Evolutionary conservation across 2,888 invertebrate species (phyloP).

Genomic region (Cerastoderma edule): DNA sequence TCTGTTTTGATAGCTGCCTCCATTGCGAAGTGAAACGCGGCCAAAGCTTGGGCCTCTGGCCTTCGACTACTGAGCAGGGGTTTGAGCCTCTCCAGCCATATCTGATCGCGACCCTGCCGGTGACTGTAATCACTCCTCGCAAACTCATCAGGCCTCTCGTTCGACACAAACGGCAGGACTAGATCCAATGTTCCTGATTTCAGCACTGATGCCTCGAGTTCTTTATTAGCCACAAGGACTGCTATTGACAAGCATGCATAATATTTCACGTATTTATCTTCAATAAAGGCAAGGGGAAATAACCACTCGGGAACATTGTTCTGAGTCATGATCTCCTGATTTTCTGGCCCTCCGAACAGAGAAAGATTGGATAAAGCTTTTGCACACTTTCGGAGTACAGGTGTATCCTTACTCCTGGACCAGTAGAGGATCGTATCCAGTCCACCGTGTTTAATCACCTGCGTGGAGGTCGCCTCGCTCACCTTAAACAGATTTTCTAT

Average conservation of each 20-base stretch:
- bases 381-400: conserved; percentile 96
- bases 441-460: conserved; percentile 95
- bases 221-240: conserved; percentile 97
- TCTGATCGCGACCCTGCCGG: conserved; percentile 97
- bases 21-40: conserved; percentile 99
- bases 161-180: conserved; percentile 97
- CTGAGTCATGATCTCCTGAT: conserved; percentile 98
- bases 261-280: conserved; percentile 93
- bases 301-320: conserved; percentile 92
- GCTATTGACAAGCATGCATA: conserved; percentile 99
- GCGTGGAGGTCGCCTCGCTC: conserved; percentile 97
- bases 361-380: conserved; percentile 98
- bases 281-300: conserved; percentile 97
- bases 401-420: conserved; percentile 95
- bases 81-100: conserved; percentile 96
- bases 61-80: conserved; percentile 97
- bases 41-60: conserved; percentile 97
- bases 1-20: conserved; percentile 98
- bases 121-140: conserved; percentile 91
- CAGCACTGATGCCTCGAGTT: conserved; percentile 97
- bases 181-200: conserved; percentile 97
- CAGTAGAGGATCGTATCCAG: conserved; percentile 96
- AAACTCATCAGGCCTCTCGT: conserved; percentile 97
- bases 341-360: conserved; percentile 97
- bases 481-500: conserved; percentile 92